Percentiles rank a stretch among this genome's conserved stretches.
phyloP scores from a whole-genome alignment of 2,888 invertebrate species.

The Cecidostiba fungosa region DNA sequence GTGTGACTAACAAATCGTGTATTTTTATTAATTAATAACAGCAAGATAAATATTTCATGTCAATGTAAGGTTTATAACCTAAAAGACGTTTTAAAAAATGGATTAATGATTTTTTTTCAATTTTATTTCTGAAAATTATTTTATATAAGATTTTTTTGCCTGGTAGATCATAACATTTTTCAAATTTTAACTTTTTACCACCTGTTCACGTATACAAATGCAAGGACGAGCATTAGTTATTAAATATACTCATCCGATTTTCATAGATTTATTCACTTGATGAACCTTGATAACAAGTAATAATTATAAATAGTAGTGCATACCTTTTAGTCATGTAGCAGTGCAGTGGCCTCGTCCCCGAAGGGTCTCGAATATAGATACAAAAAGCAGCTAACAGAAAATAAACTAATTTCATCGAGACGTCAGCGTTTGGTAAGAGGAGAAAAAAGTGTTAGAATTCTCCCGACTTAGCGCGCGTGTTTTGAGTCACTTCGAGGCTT shows the following conservation, averaged over 20 bases:
- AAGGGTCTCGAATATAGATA: slow-evolving; percentile 20
- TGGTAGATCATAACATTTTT: too few species aligned
- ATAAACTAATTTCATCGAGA: not conserved
- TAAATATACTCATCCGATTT: not conserved
- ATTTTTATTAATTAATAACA: slow-evolving; percentile 55
- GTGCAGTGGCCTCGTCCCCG: slow-evolving; percentile 17
- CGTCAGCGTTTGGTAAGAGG: slow-evolving; percentile 58
- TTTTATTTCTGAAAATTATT: too few species aligned
- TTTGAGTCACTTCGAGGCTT: slow-evolving; percentile 72
- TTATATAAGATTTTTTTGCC: too few species aligned
- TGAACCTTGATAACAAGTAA: not conserved
- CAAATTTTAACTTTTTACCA: too few species aligned
- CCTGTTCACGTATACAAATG: too few species aligned
- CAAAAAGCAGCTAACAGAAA: not conserved
- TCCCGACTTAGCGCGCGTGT: slow-evolving; percentile 76
- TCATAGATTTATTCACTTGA: not conserved
- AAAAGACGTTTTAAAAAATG: not conserved
- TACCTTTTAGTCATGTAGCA: too few species aligned
- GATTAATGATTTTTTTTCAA: not conserved
- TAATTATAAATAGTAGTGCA: not conserved
- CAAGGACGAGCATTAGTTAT: too few species aligned
- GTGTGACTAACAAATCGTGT: slow-evolving; percentile 52
- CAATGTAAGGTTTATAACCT: slow-evolving; percentile 12
- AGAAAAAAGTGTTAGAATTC: slow-evolving; percentile 64
- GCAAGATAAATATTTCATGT: slow-evolving; percentile 30